Evolutionary conservation across 2,797 vertebrate genomes (phyloP).

Genomic region (Macrochelys suwanniensis): DNA sequence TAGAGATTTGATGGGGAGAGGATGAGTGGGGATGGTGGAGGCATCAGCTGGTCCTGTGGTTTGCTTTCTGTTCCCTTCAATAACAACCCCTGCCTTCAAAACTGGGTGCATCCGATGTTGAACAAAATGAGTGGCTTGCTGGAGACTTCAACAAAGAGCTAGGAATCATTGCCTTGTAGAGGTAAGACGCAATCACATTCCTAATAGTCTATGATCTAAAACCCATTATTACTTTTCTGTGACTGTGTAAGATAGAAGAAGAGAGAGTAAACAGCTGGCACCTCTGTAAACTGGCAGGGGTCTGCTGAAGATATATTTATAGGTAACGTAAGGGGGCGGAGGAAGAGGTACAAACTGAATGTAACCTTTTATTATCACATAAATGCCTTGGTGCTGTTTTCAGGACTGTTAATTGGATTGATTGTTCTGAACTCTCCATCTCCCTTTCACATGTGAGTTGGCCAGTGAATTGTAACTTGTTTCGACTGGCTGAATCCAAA

Average conservation of each 20-base stretch:
- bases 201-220: rapidly evolving
- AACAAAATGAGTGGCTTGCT: conserved; percentile 24
- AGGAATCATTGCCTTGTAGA: conserved; percentile 31
- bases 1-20: not conserved
- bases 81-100: conserved; percentile 47
- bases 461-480: conserved; percentile 53
- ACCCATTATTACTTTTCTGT: not conserved
- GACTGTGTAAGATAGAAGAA: not conserved
- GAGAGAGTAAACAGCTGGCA: not conserved
- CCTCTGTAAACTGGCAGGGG: not conserved
- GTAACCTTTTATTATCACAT: not conserved
- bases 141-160: conserved; percentile 32
- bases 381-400: not conserved
- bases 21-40: not conserved
- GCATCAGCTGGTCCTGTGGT: not conserved
- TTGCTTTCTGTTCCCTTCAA: conserved; percentile 43
- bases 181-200: conserved; percentile 38
- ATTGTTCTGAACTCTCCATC: conserved; percentile 29
- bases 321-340: not conserved
- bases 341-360: not conserved
- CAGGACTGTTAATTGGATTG: conserved; percentile 5
- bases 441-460: conserved; percentile 31
- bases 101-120: not conserved
- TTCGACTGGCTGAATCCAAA: not conserved
- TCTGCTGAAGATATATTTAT: conserved; percentile 19